Conservation (phyloP, 2,113 vertebrate genomes). For the Penelope pileata region DNA sequence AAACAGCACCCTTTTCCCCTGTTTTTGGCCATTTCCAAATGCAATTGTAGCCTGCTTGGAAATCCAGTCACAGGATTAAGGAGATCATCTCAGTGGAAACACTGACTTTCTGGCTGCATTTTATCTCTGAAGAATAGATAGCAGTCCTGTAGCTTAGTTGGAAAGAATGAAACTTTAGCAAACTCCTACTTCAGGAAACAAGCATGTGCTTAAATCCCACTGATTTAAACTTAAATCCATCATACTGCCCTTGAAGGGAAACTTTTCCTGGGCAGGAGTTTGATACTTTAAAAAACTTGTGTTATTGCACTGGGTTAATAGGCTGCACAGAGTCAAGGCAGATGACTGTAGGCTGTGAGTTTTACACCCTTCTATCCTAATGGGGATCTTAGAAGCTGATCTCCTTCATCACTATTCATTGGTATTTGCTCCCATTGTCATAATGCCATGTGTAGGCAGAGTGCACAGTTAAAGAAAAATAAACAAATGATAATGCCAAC, state of each 20-base stretch:
- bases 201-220: background rate
- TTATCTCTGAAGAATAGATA: background rate
- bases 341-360: background rate
- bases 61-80: background rate
- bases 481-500: slow-evolving; percentile 3
- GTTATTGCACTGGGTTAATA: background rate
- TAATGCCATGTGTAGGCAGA: background rate
- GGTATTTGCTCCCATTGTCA: background rate
- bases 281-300: background rate
- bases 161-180: background rate
- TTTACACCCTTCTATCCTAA: background rate
- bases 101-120: background rate
- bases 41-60: background rate
- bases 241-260: background rate
- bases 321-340: background rate
- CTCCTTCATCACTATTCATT: background rate
- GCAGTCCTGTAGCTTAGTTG: background rate
- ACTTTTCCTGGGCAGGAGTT: background rate
- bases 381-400: background rate
- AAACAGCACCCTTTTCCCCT: background rate
- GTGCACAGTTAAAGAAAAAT: background rate
- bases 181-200: background rate
- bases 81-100: background rate
- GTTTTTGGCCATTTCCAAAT: background rate
- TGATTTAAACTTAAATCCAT: background rate